phyloP scores from a whole-genome alignment of 2,888 invertebrate species.

The Pyralis farinalis region DNA sequence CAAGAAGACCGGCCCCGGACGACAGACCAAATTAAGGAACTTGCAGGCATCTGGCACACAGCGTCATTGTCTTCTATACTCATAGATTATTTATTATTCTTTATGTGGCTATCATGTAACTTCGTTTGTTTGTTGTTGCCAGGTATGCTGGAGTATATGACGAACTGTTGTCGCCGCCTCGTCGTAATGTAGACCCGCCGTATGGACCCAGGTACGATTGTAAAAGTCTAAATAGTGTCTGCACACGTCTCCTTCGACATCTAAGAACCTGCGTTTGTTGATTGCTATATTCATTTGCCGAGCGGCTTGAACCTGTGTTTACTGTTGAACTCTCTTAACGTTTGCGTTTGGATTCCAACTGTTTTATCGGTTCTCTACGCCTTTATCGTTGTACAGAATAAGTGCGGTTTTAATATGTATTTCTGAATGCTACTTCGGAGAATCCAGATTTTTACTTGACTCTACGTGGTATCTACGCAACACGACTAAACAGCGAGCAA shows the following conservation, averaged over 20 bases:
- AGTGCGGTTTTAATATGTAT: background rate
- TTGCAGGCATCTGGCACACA: too few species aligned
- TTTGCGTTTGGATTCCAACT: constrained; percentile 12
- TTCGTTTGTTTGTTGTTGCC: constrained; percentile 22
- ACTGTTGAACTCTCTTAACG: constrained; percentile 29
- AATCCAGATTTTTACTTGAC: background rate
- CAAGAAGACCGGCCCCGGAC: too few species aligned
- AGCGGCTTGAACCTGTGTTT: constrained; percentile 66
- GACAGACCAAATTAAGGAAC: too few species aligned
- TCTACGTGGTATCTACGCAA: background rate
- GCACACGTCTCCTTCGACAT: constrained; percentile 42
- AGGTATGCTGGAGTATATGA: constrained; percentile 73
- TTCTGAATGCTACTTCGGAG: background rate
- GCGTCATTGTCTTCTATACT: too few species aligned
- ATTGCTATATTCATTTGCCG: constrained; percentile 51
- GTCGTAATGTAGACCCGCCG: constrained; percentile 72
- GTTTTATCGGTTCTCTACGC: constrained; percentile 10
- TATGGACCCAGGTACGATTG: constrained; percentile 78
- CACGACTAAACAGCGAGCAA: background rate
- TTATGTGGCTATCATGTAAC: too few species aligned
- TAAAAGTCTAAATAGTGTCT: constrained; percentile 69
- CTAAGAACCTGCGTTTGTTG: constrained; percentile 38
- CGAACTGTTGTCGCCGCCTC: constrained; percentile 74
- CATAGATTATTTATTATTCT: too few species aligned
- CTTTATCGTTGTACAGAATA: background rate